Conservation (phyloP, 2,797 vertebrate species). For the Cottoperca gobio region DNA sequence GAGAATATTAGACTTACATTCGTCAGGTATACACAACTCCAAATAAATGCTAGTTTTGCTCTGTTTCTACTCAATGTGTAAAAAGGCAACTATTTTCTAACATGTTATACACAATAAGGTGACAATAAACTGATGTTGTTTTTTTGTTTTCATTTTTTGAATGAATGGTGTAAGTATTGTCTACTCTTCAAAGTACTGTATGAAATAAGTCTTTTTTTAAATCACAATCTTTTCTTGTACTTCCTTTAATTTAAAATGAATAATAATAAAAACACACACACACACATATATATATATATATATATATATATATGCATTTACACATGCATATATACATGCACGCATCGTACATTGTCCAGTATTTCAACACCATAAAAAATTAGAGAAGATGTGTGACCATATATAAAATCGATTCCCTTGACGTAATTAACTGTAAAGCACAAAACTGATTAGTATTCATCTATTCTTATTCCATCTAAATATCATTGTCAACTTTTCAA, state of each 20-base stretch:
- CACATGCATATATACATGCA: not conserved
- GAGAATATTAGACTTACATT: too few relatives aligned
- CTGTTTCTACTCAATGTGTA: not conserved
- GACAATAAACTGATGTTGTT: too few relatives aligned
- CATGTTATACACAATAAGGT: too few relatives aligned
- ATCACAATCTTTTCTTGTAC: not conserved
- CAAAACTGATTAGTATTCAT: not conserved
- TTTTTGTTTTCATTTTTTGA: not conserved
- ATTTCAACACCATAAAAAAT: not conserved
- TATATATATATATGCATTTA: too few relatives aligned
- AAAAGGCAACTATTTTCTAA: not conserved
- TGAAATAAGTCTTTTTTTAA: too few relatives aligned
- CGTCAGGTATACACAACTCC: not conserved
- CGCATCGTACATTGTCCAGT: not conserved
- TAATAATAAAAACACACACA: not conserved
- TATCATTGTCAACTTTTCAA: constrained; percentile 31
- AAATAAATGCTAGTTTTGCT: not conserved
- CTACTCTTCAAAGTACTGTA: too few relatives aligned
- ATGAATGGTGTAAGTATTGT: not conserved
- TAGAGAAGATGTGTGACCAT: too few relatives aligned
- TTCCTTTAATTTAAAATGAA: not conserved
- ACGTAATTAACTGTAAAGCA: not conserved
- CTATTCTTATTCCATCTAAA: constrained; percentile 9
- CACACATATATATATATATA: not conserved
- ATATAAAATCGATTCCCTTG: not conserved